Percentiles rank a stretch among this genome's conserved stretches.
Evolutionary conservation across 2,113 vertebrate genomes (phyloP).

Genomic region (Pterocles gutturalis): DNA sequence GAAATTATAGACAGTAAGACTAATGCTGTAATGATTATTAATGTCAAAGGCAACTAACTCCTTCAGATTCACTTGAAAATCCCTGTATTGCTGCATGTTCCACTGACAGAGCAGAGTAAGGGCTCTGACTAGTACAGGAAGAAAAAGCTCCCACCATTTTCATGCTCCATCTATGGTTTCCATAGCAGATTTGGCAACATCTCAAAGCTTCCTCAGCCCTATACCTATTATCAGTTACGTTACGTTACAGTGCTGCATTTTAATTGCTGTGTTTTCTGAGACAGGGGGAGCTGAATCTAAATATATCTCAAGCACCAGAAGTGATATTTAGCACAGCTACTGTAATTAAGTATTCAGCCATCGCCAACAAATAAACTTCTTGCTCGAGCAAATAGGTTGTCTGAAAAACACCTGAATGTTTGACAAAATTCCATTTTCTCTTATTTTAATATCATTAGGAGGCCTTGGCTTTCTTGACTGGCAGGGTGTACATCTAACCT

Average conservation of each 20-base stretch:
- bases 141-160: conserved; percentile 10
- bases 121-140: not conserved
- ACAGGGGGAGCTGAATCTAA: conserved; percentile 74
- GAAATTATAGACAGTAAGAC: not conserved
- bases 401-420: conserved; percentile 61
- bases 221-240: conserved; percentile 53
- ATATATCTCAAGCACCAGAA: conserved; percentile 68
- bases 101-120: accelerated
- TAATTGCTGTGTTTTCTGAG: conserved; percentile 74
- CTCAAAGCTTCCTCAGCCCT: conserved; percentile 19
- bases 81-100: not conserved
- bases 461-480: conserved; percentile 56
- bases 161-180: conserved; percentile 26
- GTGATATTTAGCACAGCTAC: conserved; percentile 72
- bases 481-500: conserved; percentile 12
- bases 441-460: conserved; percentile 56
- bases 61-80: not conserved
- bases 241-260: conserved; percentile 67
- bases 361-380: conserved; percentile 55
- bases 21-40: not conserved
- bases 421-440: conserved; percentile 53
- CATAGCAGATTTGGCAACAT: conserved; percentile 45
- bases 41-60: not conserved
- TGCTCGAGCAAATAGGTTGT: conserved; percentile 49
- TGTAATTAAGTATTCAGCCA: conserved; percentile 74